These are phyloP conservation scores for Chrysaora quinquecirrha DNA, from an alignment of 30 jellyfish, hydroid and myxozoan genomes.

Conservation along the genomic window DNA sequence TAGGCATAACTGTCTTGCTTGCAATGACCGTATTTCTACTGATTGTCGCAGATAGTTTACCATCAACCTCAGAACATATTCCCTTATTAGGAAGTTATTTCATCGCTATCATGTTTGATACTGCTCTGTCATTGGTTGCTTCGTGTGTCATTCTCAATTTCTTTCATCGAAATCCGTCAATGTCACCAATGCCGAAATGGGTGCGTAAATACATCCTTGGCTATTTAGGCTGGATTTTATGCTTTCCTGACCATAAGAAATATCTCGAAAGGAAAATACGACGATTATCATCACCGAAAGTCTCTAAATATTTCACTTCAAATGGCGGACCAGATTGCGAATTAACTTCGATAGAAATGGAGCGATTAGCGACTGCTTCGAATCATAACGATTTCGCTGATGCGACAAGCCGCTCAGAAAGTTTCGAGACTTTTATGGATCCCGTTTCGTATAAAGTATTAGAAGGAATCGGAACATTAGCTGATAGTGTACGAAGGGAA, in stretches of 20 bases:
- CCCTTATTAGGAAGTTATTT: conserved; percentile 74
- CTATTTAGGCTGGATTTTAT: conserved; percentile 59
- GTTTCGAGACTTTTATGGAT: conserved; percentile 76
- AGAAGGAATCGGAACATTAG: conserved; percentile 80
- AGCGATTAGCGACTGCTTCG: conserved; percentile 44
- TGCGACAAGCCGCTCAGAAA: conserved; percentile 49
- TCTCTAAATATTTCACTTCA: conserved; percentile 38
- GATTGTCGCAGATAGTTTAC: conserved; percentile 83
- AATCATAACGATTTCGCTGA: conserved; percentile 59
- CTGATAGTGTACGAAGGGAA: conserved; percentile 76
- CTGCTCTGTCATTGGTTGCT: conserved; percentile 86
- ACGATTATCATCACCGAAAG: conserved; percentile 45
- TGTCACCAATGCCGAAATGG: conserved; percentile 88
- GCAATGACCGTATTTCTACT: conserved; percentile 83
- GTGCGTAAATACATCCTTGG: conserved; percentile 76
- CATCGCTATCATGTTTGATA: conserved; percentile 85
- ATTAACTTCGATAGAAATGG: conserved; percentile 51
- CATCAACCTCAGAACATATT: conserved; percentile 83
- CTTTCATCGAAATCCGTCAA: conserved; percentile 82
- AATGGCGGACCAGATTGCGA: conserved; percentile 72
- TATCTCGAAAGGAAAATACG: conserved; percentile 23
- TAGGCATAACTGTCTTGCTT: conserved; percentile 78
- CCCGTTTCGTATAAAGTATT: conserved; percentile 74
- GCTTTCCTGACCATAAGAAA: conserved; percentile 58
- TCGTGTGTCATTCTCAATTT: conserved; percentile 75